A percentile compares a stretch with the other conserved stretches of the same genome.
phyloP scores from a whole-genome alignment of 1,140 invertebrate genomes.

The Drosophila simulans region DNA sequence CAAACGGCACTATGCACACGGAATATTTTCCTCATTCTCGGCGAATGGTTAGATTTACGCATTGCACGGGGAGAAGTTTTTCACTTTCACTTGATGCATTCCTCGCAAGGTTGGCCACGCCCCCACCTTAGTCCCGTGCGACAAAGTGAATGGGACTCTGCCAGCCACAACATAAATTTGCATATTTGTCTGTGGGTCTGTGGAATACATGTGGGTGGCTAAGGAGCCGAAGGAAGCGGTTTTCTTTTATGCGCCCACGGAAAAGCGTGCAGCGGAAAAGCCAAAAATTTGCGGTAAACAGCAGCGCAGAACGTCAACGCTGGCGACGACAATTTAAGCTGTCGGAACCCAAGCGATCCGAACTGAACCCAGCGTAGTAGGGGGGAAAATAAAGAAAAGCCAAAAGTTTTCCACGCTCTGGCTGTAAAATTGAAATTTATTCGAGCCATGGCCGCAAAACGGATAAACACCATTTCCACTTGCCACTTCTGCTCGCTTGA shows the following conservation, averaged over 20 bases:
- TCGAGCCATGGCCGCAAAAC: conserved; percentile 56
- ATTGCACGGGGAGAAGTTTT: conserved; percentile 68
- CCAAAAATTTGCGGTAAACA: conserved; percentile 80
- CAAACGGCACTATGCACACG: conserved; percentile 62
- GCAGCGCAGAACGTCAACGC: conserved; percentile 38
- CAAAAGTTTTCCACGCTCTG: conserved; percentile 55
- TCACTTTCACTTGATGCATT: conserved; percentile 80
- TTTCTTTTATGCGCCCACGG: conserved; percentile 23
- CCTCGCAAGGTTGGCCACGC: conserved; percentile 1
- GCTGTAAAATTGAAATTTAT: conserved; percentile 77
- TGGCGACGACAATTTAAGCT: conserved; percentile 67
- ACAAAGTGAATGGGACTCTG: conserved; percentile 41
- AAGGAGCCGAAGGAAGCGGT: background rate
- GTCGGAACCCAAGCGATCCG: conserved; percentile 42
- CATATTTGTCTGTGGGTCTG: conserved; percentile 67
- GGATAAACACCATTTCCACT: conserved; percentile 80
- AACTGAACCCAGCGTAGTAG: conserved; percentile 1
- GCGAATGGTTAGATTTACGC: conserved; percentile 63
- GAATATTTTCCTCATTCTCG: conserved; percentile 64
- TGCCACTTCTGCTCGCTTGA: conserved; percentile 64
- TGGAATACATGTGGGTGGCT: background rate
- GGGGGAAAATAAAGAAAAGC: conserved; percentile 6
- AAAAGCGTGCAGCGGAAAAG: conserved; percentile 61
- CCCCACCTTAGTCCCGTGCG: conserved; percentile 6
- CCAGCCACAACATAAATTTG: conserved; percentile 74